Evolutionary conservation across 2,888 invertebrate species (phyloP).

Genomic region (Heteromurus nitidus): DNA sequence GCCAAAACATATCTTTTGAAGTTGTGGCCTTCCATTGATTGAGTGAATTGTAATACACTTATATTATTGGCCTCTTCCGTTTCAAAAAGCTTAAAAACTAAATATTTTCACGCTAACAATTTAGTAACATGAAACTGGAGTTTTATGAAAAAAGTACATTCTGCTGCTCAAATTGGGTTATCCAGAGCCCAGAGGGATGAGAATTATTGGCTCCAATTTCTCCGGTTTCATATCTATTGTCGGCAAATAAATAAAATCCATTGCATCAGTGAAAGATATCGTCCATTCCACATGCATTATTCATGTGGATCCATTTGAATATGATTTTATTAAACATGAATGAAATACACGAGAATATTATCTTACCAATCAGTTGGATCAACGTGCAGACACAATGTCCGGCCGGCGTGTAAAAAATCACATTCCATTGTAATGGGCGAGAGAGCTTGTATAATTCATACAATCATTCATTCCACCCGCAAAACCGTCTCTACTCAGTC

Average conservation of each 20-base stretch:
- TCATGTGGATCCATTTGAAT: too few species aligned
- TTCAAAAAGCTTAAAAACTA: neutral
- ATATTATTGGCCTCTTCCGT: neutral
- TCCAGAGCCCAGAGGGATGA: too few species aligned
- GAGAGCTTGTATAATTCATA: conserved; percentile 43
- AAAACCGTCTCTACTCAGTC: neutral
- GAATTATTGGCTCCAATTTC: conserved; percentile 2
- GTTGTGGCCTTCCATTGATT: neutral
- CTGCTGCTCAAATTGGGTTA: too few species aligned
- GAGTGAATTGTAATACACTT: too few species aligned
- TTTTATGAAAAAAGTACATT: neutral
- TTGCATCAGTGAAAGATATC: too few species aligned
- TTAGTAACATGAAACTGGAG: neutral
- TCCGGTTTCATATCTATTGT: neutral
- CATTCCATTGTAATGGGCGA: conserved; percentile 28
- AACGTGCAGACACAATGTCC: too few species aligned
- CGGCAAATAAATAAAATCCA: too few species aligned
- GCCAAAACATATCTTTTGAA: conserved; percentile 26
- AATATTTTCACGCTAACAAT: neutral
- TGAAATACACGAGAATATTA: too few species aligned
- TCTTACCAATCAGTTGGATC: too few species aligned
- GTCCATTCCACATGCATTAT: too few species aligned
- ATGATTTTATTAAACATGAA: too few species aligned
- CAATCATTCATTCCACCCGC: conserved; percentile 14
- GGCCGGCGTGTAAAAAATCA: too few species aligned